A percentile compares a stretch with the other conserved stretches of the same genome.
Conservation (phyloP, 2,797 vertebrate species). For the Melanogrammus aeglefinus region DNA sequence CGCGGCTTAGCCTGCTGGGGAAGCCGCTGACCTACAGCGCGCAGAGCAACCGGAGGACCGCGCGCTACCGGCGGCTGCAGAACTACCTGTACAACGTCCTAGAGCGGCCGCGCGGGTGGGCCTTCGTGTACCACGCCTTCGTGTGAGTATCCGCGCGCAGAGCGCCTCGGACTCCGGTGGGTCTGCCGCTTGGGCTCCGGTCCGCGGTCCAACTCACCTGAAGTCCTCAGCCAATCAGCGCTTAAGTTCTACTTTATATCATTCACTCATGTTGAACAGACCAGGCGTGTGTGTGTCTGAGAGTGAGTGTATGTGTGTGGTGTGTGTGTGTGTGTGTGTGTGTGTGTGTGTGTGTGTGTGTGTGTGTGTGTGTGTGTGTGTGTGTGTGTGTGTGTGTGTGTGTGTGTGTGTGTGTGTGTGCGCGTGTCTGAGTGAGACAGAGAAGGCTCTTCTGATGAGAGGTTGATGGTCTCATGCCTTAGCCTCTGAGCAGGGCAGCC, state of each 20-base stretch:
- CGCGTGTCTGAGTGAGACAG: background rate
- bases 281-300: background rate
- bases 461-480: too few relatives aligned
- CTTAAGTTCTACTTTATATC: too few relatives aligned
- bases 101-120: slow-evolving; percentile 90
- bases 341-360: slow-evolving; percentile 11
- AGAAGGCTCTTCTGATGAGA: too few relatives aligned
- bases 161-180: too few relatives aligned
- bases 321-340: slow-evolving; percentile 10
- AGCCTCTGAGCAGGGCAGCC: too few relatives aligned
- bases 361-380: slow-evolving; percentile 9
- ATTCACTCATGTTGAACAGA: too few relatives aligned
- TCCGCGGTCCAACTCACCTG: too few relatives aligned
- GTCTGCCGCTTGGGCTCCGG: background rate
- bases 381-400: slow-evolving; percentile 9
- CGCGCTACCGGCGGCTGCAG: slow-evolving; percentile 91
- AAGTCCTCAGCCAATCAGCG: too few relatives aligned
- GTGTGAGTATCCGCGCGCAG: slow-evolving; percentile 79
- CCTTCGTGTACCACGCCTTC: slow-evolving; percentile 91
- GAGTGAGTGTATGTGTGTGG: slow-evolving; percentile 6
- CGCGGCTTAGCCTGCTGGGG: slow-evolving; percentile 93
- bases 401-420: slow-evolving; percentile 7
- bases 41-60: slow-evolving; percentile 91
- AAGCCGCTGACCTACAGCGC: slow-evolving; percentile 92
- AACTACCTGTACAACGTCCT: slow-evolving; percentile 93